phyloP scores from a whole-genome alignment of 2,797 vertebrate species.

The Schizopygopsis malacanthus region DNA sequence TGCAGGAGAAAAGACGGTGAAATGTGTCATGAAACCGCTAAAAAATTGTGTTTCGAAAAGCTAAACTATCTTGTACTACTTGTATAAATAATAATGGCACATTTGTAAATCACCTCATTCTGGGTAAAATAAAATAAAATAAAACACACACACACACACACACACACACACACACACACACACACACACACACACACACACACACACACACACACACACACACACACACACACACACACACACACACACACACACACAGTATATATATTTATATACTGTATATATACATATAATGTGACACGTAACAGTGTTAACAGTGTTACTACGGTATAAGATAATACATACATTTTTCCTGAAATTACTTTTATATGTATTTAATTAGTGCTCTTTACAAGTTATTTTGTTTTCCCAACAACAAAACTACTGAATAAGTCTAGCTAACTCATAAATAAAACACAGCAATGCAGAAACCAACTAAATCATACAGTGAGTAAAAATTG shows the following conservation, averaged over 20 bases:
- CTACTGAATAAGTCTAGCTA: conserved; percentile 23
- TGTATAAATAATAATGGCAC: conserved; percentile 42
- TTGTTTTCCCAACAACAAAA: conserved; percentile 2
- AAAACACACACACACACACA: too few species aligned
- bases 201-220: too few species aligned
- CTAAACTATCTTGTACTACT: conserved; percentile 63
- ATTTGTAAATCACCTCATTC: conserved; percentile 44
- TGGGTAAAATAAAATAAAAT: not conserved
- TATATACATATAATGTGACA: not conserved
- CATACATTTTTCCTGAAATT: not conserved
- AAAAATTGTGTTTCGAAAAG: conserved; percentile 63
- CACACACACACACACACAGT: too few species aligned
- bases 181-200: too few species aligned
- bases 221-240: too few species aligned
- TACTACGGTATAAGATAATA: not conserved
- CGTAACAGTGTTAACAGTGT: not conserved
- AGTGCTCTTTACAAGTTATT: not conserved
- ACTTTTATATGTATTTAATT: not conserved
- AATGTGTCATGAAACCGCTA: conserved; percentile 60
- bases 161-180: too few species aligned
- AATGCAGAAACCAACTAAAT: conserved; percentile 45
- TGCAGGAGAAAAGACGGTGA: conserved; percentile 63
- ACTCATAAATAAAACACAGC: conserved; percentile 45
- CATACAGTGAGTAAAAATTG: conserved; percentile 43
- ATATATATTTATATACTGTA: not conserved